A percentile compares a stretch with the other conserved stretches of the same genome.
phyloP scores from a whole-genome alignment of 2,113 vertebrate species.

The Panthera leo region DNA sequence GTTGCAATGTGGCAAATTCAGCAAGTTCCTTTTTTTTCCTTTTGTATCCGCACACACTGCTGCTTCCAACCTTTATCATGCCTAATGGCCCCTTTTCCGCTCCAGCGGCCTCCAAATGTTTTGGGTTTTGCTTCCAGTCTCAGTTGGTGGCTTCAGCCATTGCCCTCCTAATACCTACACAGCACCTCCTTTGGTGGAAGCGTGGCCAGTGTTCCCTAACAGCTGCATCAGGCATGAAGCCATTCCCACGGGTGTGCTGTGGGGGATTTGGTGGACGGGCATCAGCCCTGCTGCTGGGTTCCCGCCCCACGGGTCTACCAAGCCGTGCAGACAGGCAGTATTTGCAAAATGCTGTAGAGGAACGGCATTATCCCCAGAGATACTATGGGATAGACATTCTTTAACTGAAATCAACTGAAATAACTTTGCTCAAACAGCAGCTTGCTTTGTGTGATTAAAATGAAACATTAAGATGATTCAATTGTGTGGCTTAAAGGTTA shows the following conservation, averaged over 20 bases:
- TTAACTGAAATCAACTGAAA: not conserved
- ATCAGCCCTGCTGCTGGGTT: not conserved
- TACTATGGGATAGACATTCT: not conserved
- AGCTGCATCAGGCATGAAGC: not conserved
- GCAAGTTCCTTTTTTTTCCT: not conserved
- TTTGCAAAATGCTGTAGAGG: not conserved
- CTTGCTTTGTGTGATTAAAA: slow-evolving; percentile 9
- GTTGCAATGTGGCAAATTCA: not conserved
- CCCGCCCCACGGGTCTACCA: not conserved
- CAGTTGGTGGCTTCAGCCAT: not conserved
- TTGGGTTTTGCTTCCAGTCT: not conserved
- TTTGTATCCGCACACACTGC: not conserved
- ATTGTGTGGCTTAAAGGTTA: slow-evolving; percentile 9
- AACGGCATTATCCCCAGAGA: not conserved
- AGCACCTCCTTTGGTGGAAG: not conserved
- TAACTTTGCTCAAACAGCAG: slow-evolving; percentile 27
- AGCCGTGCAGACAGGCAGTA: not conserved
- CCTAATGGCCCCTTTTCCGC: not conserved
- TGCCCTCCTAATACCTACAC: not conserved
- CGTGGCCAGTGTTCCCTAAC: not conserved
- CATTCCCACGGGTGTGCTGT: not conserved
- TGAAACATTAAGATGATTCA: slow-evolving; percentile 44
- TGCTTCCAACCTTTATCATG: slow-evolving; percentile 6
- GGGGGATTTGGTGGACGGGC: not conserved
- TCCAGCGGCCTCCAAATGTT: not conserved